Evolutionary conservation across 2,888 invertebrate genomes (phyloP).

Genomic region (Nephrotoma guestfalica): DNA sequence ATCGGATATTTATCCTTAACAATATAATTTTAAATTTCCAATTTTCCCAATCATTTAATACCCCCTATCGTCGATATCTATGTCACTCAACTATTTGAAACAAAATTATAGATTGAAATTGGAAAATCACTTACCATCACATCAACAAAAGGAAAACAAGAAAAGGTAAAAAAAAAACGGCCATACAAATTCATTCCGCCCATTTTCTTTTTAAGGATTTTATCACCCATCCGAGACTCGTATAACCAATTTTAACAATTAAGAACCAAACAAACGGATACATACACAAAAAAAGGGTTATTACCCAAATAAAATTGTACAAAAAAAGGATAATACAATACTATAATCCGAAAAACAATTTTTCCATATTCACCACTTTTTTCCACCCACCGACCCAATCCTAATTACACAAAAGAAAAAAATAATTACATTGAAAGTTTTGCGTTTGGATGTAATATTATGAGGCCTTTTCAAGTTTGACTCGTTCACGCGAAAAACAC

Average conservation of each 20-base stretch:
- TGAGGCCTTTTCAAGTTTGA: not conserved
- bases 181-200: not conserved
- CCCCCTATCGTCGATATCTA: not conserved
- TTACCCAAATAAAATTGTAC: not conserved
- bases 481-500: not conserved
- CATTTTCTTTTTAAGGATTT: not conserved
- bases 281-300: not conserved
- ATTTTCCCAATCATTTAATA: not conserved
- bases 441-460: not conserved
- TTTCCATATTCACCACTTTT: not conserved
- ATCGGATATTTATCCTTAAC: not conserved
- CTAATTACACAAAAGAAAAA: not conserved
- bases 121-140: not conserved
- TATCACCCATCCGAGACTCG: not conserved
- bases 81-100: not conserved
- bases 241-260: not conserved
- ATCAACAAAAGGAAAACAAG: not conserved
- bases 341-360: not conserved
- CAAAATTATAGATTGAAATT: not conserved
- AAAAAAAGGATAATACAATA: not conserved
- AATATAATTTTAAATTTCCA: not conserved
- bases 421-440: not conserved
- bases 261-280: not conserved
- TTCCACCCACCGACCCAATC: not conserved
- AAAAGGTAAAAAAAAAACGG: not conserved